phyloP scores from a whole-genome alignment of 2,797 vertebrate species.

The Myotis planiceps region DNA sequence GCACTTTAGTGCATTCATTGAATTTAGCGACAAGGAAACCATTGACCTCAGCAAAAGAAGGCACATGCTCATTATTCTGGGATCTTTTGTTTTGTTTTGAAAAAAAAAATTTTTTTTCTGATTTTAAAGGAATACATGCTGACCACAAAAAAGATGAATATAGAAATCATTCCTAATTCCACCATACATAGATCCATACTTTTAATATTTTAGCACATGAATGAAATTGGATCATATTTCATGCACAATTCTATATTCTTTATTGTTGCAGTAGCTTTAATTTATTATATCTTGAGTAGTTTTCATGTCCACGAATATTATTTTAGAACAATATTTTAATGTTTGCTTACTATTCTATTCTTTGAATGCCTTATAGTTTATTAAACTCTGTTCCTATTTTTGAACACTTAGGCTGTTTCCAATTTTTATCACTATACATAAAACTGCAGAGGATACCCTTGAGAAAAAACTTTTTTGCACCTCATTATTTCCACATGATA shows the following conservation, averaged over 20 bases:
- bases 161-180: background rate
- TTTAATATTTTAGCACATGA: background rate
- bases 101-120: background rate
- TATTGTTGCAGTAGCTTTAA: background rate
- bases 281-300: background rate
- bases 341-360: background rate
- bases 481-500: conserved; percentile 31
- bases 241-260: background rate
- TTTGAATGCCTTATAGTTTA: background rate
- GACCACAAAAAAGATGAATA: background rate
- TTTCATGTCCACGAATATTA: background rate
- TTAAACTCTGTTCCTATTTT: background rate
- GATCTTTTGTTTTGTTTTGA: background rate
- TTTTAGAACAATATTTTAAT: conserved; percentile 16
- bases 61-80: background rate
- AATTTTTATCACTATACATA: conserved; percentile 9
- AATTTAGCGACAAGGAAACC: background rate
- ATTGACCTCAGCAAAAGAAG: background rate
- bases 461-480: background rate
- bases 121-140: conserved; percentile 7
- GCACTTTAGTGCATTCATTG: background rate
- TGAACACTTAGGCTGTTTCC: background rate
- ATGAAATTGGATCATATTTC: background rate
- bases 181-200: background rate
- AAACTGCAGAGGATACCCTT: background rate